Evolutionary conservation across 2,113 vertebrate species (phyloP).

Genomic region (Eretmodus cyanostictus): DNA sequence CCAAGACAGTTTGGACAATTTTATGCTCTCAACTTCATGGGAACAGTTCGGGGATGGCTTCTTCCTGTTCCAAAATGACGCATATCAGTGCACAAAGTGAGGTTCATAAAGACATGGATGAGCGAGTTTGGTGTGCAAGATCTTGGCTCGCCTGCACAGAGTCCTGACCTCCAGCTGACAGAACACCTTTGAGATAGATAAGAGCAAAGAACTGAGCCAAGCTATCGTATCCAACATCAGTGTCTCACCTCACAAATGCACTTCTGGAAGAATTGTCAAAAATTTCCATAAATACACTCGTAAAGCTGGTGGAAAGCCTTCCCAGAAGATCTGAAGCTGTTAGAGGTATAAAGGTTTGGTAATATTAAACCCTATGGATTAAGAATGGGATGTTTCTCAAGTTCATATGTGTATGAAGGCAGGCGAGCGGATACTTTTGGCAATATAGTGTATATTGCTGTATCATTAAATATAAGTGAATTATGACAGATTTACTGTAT

Average conservation of each 20-base stretch:
- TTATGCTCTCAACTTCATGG: background rate
- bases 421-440: background rate
- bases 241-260: background rate
- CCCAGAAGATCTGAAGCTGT: background rate
- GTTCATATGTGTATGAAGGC: background rate
- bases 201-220: background rate
- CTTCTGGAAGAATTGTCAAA: background rate
- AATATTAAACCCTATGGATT: background rate
- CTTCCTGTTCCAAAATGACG: background rate
- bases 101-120: background rate
- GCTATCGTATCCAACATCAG: background rate
- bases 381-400: background rate
- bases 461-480: background rate
- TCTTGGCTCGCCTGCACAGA: background rate
- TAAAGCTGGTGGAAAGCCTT: background rate
- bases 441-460: background rate
- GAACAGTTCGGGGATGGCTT: background rate
- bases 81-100: background rate
- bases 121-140: background rate
- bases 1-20: background rate
- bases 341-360: background rate
- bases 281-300: background rate
- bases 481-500: background rate
- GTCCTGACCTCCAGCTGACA: background rate
- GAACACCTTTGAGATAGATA: background rate